These are phyloP conservation scores for Phalacrocorax brasilianus DNA, from an alignment of 2,113 vertebrate genomes.

Conservation along the genomic window DNA sequence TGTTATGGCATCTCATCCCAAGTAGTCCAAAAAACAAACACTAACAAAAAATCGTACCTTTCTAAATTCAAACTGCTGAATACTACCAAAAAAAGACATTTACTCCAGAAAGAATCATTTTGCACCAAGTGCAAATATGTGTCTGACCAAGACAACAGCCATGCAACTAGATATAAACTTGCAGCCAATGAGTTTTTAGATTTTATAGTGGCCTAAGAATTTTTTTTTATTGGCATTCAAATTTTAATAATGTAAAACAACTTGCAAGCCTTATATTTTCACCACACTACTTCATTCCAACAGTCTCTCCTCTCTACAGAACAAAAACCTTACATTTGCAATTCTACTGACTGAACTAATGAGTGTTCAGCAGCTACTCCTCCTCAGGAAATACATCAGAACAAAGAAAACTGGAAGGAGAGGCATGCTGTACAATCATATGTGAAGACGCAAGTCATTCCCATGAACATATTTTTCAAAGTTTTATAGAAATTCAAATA, in stretches of 20 bases:
- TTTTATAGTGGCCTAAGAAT: not conserved
- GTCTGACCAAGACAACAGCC: not conserved
- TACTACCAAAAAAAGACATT: not conserved
- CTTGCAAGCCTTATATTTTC: not conserved
- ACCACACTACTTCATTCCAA: not conserved
- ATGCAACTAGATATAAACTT: not conserved
- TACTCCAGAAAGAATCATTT: not conserved
- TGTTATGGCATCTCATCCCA: not conserved
- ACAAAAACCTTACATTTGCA: not conserved
- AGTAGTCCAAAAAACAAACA: not conserved
- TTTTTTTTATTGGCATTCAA: not conserved
- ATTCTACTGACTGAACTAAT: not conserved
- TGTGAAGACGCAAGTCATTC: not conserved
- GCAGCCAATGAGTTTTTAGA: not conserved
- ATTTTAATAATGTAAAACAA: not conserved
- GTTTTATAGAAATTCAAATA: not conserved
- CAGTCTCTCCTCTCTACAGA: not conserved
- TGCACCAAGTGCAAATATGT: not conserved
- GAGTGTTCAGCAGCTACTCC: not conserved
- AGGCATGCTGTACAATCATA: not conserved
- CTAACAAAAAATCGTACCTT: not conserved
- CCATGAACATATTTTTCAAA: not conserved
- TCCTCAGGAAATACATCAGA: not conserved
- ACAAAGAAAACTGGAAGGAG: not conserved
- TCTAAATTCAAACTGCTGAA: not conserved